Percentiles rank a stretch among this genome's conserved stretches.
phyloP scores from a whole-genome alignment of 2,113 vertebrate species.

The cattle (Bos taurus) region DNA sequence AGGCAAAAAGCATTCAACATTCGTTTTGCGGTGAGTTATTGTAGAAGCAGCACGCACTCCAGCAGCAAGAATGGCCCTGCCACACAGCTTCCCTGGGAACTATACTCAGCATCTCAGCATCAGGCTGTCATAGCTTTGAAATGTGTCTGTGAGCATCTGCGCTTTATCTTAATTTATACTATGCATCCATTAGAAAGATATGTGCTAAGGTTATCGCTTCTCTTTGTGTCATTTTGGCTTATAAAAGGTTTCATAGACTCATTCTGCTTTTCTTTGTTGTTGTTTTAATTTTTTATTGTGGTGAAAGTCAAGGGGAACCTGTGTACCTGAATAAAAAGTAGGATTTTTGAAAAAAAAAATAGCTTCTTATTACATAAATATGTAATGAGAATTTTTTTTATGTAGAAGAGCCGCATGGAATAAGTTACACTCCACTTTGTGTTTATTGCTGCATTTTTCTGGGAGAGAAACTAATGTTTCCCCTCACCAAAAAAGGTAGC shows the following conservation, averaged over 20 bases:
- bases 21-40: not conserved
- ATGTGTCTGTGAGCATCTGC: not conserved
- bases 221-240: not conserved
- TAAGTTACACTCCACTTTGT: not conserved
- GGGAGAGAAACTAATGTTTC: not conserved
- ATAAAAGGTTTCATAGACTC: not conserved
- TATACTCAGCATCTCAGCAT: not conserved
- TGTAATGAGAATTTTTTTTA: not conserved
- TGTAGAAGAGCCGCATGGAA: not conserved
- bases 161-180: not conserved
- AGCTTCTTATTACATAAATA: not conserved
- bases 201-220: not conserved
- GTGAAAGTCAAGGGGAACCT: not conserved
- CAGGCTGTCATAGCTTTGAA: not conserved
- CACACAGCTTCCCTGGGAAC: not conserved
- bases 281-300: not conserved
- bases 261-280: not conserved
- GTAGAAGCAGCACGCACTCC: not conserved
- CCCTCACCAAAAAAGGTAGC: not conserved
- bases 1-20: not conserved
- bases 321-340: not conserved
- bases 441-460: not conserved
- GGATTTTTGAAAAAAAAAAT: not conserved
- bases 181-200: not conserved
- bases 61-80: not conserved